Conservation (phyloP, 2,888 invertebrate species). For the Slavum lentiscoides region DNA sequence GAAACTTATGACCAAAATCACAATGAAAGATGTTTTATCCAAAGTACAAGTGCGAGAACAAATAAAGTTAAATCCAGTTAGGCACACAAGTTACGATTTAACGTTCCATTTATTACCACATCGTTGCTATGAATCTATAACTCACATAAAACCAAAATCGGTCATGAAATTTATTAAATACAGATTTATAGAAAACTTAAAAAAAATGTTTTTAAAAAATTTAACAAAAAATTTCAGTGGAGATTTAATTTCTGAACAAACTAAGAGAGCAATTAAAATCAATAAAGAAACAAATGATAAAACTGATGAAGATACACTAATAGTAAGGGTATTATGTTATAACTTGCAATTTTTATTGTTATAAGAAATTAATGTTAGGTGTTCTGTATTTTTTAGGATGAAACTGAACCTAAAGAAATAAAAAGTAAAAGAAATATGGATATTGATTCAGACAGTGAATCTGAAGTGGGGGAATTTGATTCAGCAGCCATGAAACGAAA, state of each 20-base stretch:
- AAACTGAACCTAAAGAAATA: conserved; percentile 33
- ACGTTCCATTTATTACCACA: conserved; percentile 54
- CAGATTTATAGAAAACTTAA: conserved; percentile 69
- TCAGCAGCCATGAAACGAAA: conserved; percentile 55
- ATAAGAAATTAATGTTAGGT: background rate
- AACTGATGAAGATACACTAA: conserved; percentile 26
- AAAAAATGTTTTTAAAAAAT: conserved; percentile 56
- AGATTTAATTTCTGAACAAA: conserved; percentile 59
- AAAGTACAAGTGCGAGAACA: conserved; percentile 68
- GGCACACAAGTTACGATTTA: conserved; percentile 58
- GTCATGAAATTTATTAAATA: conserved; percentile 70
- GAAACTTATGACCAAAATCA: conserved; percentile 75
- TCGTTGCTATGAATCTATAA: conserved; percentile 54
- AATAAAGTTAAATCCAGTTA: conserved; percentile 64
- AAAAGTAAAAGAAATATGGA: conserved; percentile 26
- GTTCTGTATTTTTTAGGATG: conserved; percentile 16
- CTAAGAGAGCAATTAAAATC: conserved; percentile 58
- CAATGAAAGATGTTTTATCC: conserved; percentile 77
- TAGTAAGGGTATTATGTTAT: conserved; percentile 10
- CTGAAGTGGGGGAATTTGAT: conserved; percentile 50
- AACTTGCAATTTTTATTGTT: background rate
- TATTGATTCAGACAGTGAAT: conserved; percentile 55
- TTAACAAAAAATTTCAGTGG: conserved; percentile 37
- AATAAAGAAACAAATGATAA: conserved; percentile 52
- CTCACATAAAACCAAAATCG: conserved; percentile 56